These are phyloP conservation scores for Synchiropus splendidus DNA, from an alignment of 2,113 vertebrate species.

Conservation along the genomic window DNA sequence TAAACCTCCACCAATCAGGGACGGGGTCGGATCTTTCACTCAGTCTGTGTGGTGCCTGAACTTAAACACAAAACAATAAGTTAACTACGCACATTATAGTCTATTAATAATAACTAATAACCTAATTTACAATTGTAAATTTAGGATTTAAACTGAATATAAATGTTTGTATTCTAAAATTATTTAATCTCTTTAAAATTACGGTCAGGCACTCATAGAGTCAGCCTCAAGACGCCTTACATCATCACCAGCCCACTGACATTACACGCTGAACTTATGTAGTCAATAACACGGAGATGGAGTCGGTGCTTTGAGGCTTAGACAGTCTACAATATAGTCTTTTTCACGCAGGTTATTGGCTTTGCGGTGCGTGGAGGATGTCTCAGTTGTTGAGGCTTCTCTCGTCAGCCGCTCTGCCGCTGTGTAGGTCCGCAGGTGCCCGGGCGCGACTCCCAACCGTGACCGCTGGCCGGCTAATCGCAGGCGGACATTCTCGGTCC, in stretches of 20 bases:
- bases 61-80: slow-evolving; percentile 1
- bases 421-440: slow-evolving; percentile 29
- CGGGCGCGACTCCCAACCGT: slow-evolving; percentile 17
- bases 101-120: no score
- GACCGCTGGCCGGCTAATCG: slow-evolving; percentile 15
- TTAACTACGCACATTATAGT: no score
- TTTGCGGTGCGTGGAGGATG: slow-evolving; percentile 32
- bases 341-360: background rate
- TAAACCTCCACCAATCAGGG: no score
- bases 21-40: no score
- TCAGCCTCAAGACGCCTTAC: slow-evolving; percentile 6
- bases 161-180: background rate
- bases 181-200: background rate
- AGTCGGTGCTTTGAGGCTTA: background rate
- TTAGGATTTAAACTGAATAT: background rate
- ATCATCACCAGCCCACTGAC: slow-evolving; percentile 36
- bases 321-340: background rate
- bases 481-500: slow-evolving; percentile 5
- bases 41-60: slow-evolving; percentile 8
- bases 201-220: slow-evolving; percentile 1
- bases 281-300: slow-evolving; percentile 19
- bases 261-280: slow-evolving; percentile 26
- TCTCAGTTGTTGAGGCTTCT: slow-evolving; percentile 53
- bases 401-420: slow-evolving; percentile 30
- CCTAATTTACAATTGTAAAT: no score